These are phyloP conservation scores for Drosophila paramelanica DNA, from an alignment of 2,888 invertebrate species.

Conservation along the genomic window DNA sequence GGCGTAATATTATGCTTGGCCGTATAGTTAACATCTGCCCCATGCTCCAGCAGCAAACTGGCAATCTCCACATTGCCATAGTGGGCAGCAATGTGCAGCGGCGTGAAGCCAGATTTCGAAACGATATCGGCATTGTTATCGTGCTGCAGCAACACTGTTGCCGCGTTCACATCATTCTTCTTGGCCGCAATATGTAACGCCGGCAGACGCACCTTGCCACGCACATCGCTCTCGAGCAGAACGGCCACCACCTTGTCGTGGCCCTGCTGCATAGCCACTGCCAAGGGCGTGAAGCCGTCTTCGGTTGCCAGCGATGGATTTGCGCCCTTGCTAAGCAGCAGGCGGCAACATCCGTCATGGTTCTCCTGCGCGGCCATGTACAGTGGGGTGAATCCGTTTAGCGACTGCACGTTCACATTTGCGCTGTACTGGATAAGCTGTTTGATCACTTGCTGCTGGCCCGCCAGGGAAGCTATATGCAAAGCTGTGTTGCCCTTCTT, in stretches of 20 bases:
- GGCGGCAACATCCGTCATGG: conserved; percentile 96
- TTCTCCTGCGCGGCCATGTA: conserved; percentile 99
- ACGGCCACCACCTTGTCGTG: conserved; percentile 99
- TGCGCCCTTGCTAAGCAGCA: conserved; percentile 95
- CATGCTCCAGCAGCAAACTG: conserved; percentile 93
- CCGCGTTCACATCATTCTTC: conserved; percentile 99
- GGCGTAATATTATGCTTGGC: conserved; percentile 99
- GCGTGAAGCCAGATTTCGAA: conserved; percentile 99
- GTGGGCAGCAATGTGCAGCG: conserved; percentile 98
- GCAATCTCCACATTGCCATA: conserved; percentile 99
- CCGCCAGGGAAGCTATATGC: conserved; percentile 99
- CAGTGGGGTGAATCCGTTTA: conserved; percentile 98
- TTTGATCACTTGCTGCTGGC: conserved; percentile 96
- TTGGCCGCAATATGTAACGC: conserved; percentile 99
- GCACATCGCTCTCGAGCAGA: conserved; percentile 96
- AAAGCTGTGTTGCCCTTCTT: conserved; percentile 98
- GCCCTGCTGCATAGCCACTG: conserved; percentile 99
- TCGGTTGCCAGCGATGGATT: conserved; percentile 98
- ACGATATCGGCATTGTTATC: conserved; percentile 98
- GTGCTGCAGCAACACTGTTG: conserved; percentile 95
- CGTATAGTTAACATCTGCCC: conserved; percentile 97
- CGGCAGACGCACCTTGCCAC: conserved; percentile 97
- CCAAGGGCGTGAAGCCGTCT: conserved; percentile 99
- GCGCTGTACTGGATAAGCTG: conserved; percentile 96
- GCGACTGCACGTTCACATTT: conserved; percentile 97